These are phyloP conservation scores for Galaxias olidus DNA, from an alignment of 2,797 vertebrate species.

Conservation along the genomic window DNA sequence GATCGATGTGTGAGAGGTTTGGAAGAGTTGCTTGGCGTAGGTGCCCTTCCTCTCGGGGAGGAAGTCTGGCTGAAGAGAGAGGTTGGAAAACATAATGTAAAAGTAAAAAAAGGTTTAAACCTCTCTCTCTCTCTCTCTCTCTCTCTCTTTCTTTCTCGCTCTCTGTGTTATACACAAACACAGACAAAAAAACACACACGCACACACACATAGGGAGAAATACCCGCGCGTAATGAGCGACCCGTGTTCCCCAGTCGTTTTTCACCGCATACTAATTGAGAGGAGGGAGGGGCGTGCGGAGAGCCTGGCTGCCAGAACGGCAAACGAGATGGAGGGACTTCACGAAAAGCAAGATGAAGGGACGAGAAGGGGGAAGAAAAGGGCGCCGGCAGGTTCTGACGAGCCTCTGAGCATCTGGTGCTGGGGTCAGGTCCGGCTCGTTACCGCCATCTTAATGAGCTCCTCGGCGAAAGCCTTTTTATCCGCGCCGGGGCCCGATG, in stretches of 20 bases:
- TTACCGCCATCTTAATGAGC: slow-evolving; percentile 41
- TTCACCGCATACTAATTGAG: not conserved
- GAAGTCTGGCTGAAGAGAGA: too few relatives aligned
- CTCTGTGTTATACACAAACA: too few relatives aligned
- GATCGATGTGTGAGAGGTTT: too few relatives aligned
- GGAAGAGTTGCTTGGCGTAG: too few relatives aligned
- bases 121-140: too few relatives aligned
- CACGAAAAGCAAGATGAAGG: too few relatives aligned
- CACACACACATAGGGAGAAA: not conserved
- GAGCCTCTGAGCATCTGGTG: slow-evolving; percentile 33
- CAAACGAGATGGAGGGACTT: too few relatives aligned
- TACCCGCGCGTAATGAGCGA: not conserved
- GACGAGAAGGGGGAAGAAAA: not conserved
- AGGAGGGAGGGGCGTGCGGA: not conserved
- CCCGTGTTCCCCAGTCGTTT: not conserved
- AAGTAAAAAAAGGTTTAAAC: too few relatives aligned
- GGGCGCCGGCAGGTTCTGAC: slow-evolving; percentile 19
- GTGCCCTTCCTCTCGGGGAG: too few relatives aligned
- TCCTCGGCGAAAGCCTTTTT: slow-evolving; percentile 17
- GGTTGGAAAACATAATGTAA: too few relatives aligned
- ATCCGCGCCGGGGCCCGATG: not conserved
- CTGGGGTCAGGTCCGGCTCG: slow-evolving; percentile 26
- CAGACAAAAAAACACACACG: not conserved
- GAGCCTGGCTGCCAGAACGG: too few relatives aligned
- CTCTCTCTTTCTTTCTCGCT: too few relatives aligned